Evolutionary conservation across 1,140 invertebrate genomes (phyloP), one percentile per base, ranked within the genome.

Genomic region (Pomacea maculata): DNA sequence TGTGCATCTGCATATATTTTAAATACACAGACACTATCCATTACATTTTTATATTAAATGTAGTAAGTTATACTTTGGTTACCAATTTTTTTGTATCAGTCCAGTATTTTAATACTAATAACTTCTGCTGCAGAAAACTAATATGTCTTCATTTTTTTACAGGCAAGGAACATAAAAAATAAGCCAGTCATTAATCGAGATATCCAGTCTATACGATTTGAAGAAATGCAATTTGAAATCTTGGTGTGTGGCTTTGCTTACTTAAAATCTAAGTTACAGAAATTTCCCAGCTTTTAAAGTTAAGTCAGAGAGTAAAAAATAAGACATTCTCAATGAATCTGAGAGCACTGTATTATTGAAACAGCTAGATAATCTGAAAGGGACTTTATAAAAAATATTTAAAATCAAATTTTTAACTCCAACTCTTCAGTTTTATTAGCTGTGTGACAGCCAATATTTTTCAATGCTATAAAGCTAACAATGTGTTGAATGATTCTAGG

Each of bases 171-270:
- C 80, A 91, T 91, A 34, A 89, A 86, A 76, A 91, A 98, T 88
- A 97, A 97, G 87, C 97, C 97, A 0, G 94, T 97, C 63, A 94
- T 98, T 4, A 98, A 98, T 83, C 94, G 96, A 89, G 96, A 97
- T 92, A 94, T 95, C 1, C 94, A 95, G 87, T 89, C 89, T 54
- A 91, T 89, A 52, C 86, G 91, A 80, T 91, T 91, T 87, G 90
- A 90, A 76, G 89, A 91, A 77, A 91, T 92, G 91, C 91, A 91
- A 84, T 90, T 84, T 88, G 89, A 92, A 89, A 91, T 91, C 78
- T 86, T 91, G 87, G 89, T 90, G 81, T 64, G 77, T 77, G 72
- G 64, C 45, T 72, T 21, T 34, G 29, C n/a, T 57, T 83, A 19
- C 14, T 19, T 12, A 19, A 29, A 52, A n/a, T 8, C 54, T 73